These are phyloP conservation scores for Hypanus sabinus DNA, from an alignment of 2,113 vertebrate genomes.

Conservation along the genomic window DNA sequence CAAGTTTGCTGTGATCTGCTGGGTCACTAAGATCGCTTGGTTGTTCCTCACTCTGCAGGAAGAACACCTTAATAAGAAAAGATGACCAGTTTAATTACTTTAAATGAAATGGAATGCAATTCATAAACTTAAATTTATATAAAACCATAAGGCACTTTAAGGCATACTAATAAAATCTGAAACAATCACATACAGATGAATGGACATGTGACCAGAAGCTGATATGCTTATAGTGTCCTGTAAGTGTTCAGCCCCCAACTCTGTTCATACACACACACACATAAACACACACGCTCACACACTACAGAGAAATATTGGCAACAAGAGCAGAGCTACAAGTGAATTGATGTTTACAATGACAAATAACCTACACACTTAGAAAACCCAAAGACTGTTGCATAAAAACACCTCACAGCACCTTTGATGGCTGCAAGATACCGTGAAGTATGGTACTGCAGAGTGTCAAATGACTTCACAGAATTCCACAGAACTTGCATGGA, in stretches of 20 bases:
- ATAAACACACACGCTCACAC: no score
- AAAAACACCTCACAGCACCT: not conserved
- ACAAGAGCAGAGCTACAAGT: not conserved
- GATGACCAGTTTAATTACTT: not conserved
- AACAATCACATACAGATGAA: not conserved
- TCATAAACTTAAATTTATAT: not conserved
- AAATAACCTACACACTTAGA: no score
- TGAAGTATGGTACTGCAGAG: not conserved
- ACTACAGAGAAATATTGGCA: not conserved
- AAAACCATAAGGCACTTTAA: not conserved
- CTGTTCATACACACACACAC: no score
- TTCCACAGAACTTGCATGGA: not conserved
- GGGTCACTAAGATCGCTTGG: slow-evolving; percentile 79
- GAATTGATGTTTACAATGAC: not conserved
- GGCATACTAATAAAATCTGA: not conserved
- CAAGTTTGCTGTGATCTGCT: slow-evolving; percentile 88
- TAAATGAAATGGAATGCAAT: not conserved
- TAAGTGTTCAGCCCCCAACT: no score
- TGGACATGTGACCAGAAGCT: not conserved
- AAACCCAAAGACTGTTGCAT: no score
- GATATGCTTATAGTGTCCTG: not conserved
- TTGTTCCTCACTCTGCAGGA: slow-evolving; percentile 88
- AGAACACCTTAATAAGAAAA: slow-evolving; percentile 73
- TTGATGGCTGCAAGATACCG: not conserved
- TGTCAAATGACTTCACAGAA: not conserved